These are phyloP conservation scores for Hylaeus anthracinus DNA, from an alignment of 1,140 invertebrate genomes.

Conservation along the genomic window DNA sequence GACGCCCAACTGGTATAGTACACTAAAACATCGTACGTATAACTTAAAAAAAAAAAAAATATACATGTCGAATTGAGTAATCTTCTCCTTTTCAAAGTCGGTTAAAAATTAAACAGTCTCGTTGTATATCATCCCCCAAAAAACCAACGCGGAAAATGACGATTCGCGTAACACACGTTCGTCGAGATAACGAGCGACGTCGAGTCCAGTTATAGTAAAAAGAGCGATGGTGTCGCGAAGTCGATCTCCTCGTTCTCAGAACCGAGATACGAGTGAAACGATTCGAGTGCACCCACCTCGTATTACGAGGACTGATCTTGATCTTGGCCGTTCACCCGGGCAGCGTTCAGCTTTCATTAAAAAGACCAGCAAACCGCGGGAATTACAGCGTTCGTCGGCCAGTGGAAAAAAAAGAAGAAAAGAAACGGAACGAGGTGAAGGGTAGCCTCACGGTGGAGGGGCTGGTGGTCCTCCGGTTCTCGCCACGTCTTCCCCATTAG, in stretches of 20 bases:
- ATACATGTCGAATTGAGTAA: no score
- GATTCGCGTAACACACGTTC: background rate
- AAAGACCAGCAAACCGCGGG: constrained; percentile 16
- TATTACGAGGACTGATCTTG: constrained; percentile 55
- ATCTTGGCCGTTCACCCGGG: constrained; percentile 62
- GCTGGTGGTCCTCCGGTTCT: constrained; percentile 42
- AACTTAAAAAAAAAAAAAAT: no score
- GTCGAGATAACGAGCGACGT: background rate
- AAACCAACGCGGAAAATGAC: background rate
- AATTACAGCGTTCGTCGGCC: constrained; percentile 5
- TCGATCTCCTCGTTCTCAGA: constrained; percentile 2
- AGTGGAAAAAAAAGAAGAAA: constrained; percentile 44
- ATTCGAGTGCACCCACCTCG: constrained; percentile 28
- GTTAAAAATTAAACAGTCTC: no score
- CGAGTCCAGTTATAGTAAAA: background rate
- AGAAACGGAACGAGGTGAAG: constrained; percentile 39
- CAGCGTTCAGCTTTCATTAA: constrained; percentile 49
- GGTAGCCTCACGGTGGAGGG: constrained; percentile 26
- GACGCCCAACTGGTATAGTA: no score
- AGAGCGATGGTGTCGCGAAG: background rate
- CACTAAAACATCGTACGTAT: no score
- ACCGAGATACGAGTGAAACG: constrained; percentile 52
- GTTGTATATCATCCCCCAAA: no score
- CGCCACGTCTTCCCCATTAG: constrained; percentile 43
- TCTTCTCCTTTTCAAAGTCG: no score